Evolutionary conservation across 2,113 vertebrate species (phyloP), one percentile per base, ranked within the genome.

Genomic region (Litocranius walleri): DNA sequence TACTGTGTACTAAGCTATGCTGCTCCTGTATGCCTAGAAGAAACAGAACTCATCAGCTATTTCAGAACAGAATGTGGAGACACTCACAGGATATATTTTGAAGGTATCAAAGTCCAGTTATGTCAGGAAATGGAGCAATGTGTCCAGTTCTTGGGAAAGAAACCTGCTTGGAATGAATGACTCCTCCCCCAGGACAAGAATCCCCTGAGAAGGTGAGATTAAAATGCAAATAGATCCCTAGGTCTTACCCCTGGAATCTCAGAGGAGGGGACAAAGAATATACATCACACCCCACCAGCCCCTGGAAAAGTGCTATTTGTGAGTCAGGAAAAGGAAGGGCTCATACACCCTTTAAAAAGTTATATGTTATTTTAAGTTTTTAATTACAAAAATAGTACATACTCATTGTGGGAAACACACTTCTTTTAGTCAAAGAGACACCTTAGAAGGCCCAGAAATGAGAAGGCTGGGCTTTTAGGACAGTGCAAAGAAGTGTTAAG

Each of bases 381-480:
- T 97, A 94, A 97, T 97, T 97, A 97, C 48, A 92, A 97, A 96
- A 96, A 82, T 95, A 97, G 86, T 96, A 86, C 54, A 78, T n/a
- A 40, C 17, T 80, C 45, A 43, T 13, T 17, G 21, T 96, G 87
- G 74, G 52, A 96, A 96, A 67, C 45, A 88, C 43, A 91, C 36
- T 33, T 91, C 67, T 82, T 92, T 94, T 50, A 91, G 90, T 17
- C 95, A 94, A 91, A 96, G 84, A 97, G 54, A 94, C 81, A 91
- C 91, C 91, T 93, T 23, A 88, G 54, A 88, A 93, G 81, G 15
- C 64, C 92, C 27, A 62, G 67, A 94, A 84, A 23, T 5, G 21
- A 48, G 89, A 96, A 97, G 90, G 21, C 59, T 67, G 77, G 89
- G 94, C 61, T 96, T 90, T 91, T 23, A 97, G 62, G 86, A 43